phyloP scores from a whole-genome alignment of 2,888 invertebrate genomes.

The Calephelis perditalis region DNA sequence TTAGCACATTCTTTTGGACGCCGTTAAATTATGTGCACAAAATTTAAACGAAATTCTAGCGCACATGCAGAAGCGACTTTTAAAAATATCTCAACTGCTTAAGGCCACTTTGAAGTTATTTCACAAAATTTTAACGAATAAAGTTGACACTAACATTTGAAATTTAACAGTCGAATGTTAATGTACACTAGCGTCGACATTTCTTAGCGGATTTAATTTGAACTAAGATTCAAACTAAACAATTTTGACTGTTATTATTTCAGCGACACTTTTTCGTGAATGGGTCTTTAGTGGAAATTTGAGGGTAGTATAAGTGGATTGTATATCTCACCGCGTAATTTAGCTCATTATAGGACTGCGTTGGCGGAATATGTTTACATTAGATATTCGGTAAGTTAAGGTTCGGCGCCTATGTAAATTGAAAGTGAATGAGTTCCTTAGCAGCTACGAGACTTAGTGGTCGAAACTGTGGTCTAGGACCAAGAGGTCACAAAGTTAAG shows the following conservation, averaged over 20 bases:
- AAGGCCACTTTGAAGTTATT: slow-evolving; percentile 27
- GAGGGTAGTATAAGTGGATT: slow-evolving; percentile 54
- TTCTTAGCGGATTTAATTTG: too few relatives aligned
- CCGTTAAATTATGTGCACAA: slow-evolving; percentile 29
- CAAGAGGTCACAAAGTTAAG: background rate
- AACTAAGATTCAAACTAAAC: too few relatives aligned
- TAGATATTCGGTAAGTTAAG: slow-evolving; percentile 16
- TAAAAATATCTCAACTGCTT: slow-evolving; percentile 54
- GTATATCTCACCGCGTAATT: slow-evolving; percentile 61
- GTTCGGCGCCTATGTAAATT: background rate
- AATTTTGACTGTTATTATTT: too few relatives aligned
- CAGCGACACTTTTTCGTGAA: background rate
- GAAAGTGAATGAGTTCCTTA: background rate
- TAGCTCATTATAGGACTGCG: slow-evolving; percentile 55
- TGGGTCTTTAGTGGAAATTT: slow-evolving; percentile 36
- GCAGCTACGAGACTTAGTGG: background rate
- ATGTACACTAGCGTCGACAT: background rate
- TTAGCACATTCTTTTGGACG: slow-evolving; percentile 27
- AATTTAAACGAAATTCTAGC: slow-evolving; percentile 34
- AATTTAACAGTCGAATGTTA: background rate
- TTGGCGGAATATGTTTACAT: slow-evolving; percentile 39
- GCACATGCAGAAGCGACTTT: slow-evolving; percentile 46
- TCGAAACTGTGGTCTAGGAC: too few relatives aligned
- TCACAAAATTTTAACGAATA: background rate
- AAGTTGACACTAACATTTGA: background rate